Conservation (phyloP, 1,140 invertebrate species). For the Drosophila cardini region DNA sequence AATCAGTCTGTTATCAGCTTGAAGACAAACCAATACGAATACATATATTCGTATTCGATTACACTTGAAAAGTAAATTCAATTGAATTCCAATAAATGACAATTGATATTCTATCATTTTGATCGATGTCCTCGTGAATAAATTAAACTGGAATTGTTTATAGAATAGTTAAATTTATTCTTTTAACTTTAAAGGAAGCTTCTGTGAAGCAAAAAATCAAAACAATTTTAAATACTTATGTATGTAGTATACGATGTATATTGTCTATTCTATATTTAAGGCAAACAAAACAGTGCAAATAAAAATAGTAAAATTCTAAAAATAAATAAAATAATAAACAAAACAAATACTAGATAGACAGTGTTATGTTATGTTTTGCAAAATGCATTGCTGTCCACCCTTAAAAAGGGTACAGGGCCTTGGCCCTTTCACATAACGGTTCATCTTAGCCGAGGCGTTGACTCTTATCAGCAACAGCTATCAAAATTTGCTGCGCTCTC, state of each 20-base stretch:
- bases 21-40: no score
- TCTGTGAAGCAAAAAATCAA: not conserved
- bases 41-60: no score
- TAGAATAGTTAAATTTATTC: no score
- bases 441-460: slow-evolving; percentile 6
- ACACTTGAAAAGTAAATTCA: no score
- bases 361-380: slow-evolving; percentile 2
- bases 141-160: no score
- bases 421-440: slow-evolving; percentile 28
- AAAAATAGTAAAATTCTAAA: slow-evolving; percentile 23
- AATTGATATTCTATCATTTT: no score
- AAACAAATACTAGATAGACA: slow-evolving; percentile 11
- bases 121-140: no score
- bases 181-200: no score
- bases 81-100: no score
- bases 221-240: not conserved
- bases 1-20: not conserved
- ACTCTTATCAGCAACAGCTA: slow-evolving; percentile 59
- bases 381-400: slow-evolving; percentile 10
- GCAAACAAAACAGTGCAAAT: slow-evolving; percentile 10
- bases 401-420: slow-evolving; percentile 19
- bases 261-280: slow-evolving; percentile 22
- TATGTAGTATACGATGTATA: not conserved
- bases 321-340: slow-evolving; percentile 15
- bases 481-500: slow-evolving; percentile 57